phyloP scores from a whole-genome alignment of 2,797 vertebrate species.

The Platalea minor region DNA sequence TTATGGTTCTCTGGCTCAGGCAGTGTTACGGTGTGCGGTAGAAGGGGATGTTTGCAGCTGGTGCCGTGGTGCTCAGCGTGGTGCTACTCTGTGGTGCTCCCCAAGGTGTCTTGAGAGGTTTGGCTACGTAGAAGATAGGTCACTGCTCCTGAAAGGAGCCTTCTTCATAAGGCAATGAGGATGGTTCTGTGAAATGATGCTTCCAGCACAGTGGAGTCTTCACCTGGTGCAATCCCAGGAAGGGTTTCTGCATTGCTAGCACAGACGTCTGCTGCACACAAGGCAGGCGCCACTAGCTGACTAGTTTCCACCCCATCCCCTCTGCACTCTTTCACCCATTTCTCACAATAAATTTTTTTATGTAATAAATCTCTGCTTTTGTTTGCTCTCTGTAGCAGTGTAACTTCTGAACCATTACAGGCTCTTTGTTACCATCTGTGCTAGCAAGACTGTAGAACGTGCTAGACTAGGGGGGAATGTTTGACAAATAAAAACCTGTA shows the following conservation, averaged over 20 bases:
- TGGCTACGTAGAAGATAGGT: background rate
- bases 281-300: background rate
- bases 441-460: constrained; percentile 66
- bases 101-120: background rate
- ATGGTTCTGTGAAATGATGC: background rate
- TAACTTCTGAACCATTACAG: constrained; percentile 37
- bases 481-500: constrained; percentile 73
- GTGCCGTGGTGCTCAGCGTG: background rate
- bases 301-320: background rate
- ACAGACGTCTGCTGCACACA: background rate
- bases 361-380: constrained; percentile 38
- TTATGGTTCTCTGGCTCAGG: background rate
- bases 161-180: background rate
- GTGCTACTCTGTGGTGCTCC: background rate
- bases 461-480: constrained; percentile 65
- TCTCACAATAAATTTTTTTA: background rate
- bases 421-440: constrained; percentile 60
- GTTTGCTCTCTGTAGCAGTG: constrained; percentile 53
- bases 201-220: background rate
- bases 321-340: background rate
- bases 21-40: background rate
- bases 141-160: background rate
- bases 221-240: background rate
- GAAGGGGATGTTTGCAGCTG: background rate
- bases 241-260: constrained; percentile 1